A percentile compares a stretch with the other conserved stretches of the same genome.
Evolutionary conservation across 2,113 vertebrate genomes (phyloP).

Genomic region (Colistium nudipinnis): DNA sequence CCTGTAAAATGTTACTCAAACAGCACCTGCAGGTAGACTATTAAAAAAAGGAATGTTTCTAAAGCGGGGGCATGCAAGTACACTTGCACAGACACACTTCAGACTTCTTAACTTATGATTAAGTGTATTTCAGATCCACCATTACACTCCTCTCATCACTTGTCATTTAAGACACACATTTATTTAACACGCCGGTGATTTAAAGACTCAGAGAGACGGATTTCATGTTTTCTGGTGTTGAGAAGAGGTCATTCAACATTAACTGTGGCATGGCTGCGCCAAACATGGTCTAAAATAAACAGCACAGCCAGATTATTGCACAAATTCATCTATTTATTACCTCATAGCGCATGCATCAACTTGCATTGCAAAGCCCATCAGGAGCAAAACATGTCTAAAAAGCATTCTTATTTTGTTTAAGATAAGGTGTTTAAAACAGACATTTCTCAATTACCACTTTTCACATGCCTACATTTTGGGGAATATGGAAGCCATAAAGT

Average conservation of each 20-base stretch:
- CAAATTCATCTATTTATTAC: too few relatives aligned
- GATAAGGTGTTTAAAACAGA: slow-evolving; percentile 17
- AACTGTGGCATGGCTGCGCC: neutral
- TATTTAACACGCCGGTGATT: neutral
- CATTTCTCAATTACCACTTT: slow-evolving; percentile 16
- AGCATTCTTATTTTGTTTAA: neutral
- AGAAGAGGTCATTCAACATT: neutral
- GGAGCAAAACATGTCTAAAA: neutral
- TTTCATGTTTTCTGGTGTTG: too few relatives aligned
- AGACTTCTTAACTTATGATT: neutral
- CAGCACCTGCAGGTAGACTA: slow-evolving; percentile 29
- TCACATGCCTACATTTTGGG: slow-evolving; percentile 42
- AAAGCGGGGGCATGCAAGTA: neutral
- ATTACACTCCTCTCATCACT: neutral
- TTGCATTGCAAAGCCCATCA: neutral
- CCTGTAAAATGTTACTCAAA: slow-evolving; percentile 37
- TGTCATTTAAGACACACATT: slow-evolving; percentile 1
- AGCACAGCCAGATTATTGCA: too few relatives aligned
- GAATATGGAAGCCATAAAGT: slow-evolving; percentile 61
- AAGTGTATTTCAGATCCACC: slow-evolving; percentile 1
- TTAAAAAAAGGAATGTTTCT: neutral
- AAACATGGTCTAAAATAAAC: too few relatives aligned
- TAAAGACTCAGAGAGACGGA: too few relatives aligned
- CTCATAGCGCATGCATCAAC: neutral
- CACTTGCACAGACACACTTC: neutral